Percentiles rank a stretch among this genome's conserved stretches.
Conservation (phyloP, 2,888 invertebrate genomes). For the Caenorhabditis macrosperma region DNA sequence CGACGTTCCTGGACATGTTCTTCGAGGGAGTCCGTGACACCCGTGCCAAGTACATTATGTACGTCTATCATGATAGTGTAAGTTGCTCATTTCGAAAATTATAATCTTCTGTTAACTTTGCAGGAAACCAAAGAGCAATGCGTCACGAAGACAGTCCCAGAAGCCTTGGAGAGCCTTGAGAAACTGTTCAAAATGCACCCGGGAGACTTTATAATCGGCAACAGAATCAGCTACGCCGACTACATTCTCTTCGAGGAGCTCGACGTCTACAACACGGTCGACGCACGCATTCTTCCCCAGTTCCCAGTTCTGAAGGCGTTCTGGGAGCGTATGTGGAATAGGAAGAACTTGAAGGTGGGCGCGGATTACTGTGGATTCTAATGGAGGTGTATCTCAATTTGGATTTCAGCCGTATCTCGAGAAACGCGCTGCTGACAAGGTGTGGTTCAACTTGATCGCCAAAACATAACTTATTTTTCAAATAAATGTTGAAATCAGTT, state of each 20-base stretch:
- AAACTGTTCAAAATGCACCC: constrained; percentile 18
- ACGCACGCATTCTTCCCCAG: constrained; percentile 6
- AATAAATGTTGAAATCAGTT: too few relatives aligned
- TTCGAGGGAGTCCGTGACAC: constrained; percentile 30
- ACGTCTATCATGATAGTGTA: not conserved
- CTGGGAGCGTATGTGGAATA: constrained; percentile 30
- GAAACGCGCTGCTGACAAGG: constrained; percentile 17
- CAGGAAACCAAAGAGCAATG: constrained; percentile 11
- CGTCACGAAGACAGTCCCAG: constrained; percentile 21
- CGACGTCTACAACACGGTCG: constrained; percentile 19
- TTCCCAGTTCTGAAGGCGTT: constrained; percentile 34
- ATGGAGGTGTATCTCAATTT: too few relatives aligned
- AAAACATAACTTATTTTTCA: too few relatives aligned
- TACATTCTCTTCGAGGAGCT: constrained; percentile 47
- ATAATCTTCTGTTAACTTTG: too few relatives aligned
- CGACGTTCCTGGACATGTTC: constrained; percentile 34
- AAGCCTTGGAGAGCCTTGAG: constrained; percentile 9
- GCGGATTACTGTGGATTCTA: not conserved
- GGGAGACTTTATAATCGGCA: constrained; percentile 28
- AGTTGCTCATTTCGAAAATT: too few relatives aligned
- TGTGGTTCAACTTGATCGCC: constrained; percentile 35
- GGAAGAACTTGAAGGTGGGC: constrained; percentile 32
- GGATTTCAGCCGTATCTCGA: constrained; percentile 18
- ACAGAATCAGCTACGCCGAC: constrained; percentile 27
- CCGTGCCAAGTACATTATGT: constrained; percentile 7